Base-by-base conservation (phyloP, 2,113 vertebrate genomes). In the Eretmochelys imbricata region DNA sequence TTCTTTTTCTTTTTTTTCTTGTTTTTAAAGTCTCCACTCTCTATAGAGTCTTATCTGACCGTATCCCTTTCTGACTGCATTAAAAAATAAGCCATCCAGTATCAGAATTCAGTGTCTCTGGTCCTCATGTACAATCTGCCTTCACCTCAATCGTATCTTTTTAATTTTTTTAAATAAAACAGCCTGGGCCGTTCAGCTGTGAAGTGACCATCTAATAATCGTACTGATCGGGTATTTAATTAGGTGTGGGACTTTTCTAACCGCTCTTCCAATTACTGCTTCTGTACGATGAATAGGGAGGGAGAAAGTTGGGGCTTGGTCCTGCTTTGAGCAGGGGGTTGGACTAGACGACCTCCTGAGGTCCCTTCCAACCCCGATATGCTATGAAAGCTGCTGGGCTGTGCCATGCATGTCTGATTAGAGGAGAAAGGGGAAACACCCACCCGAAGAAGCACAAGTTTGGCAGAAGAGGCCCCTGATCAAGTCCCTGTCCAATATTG, bases 171-270 rank as follows among this genome's bases (percentile, higher is more conserved):
- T 59, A 29, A 59, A 59, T 29, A 59, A 5, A 54, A 55, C 29
- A 10, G 48, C 82, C 62, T 55, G 50, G 3, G 89, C 78, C 92
- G 88, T 38, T 95, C 69, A 81, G 83, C 89, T 81, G 62, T 86
- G 78, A 92, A 94, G 11, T 42, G 80, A 1, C 79, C 78, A 10
- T 55, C 85, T 93, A 59, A 87, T 85, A 85, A 38, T 85, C 48
- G 91, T 84, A 81, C 90, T 95, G 90, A 91, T 89, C 95, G 88
- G 38, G 83, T 38, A 51, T 75, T 93, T 94, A 93, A 96, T 96
- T 96, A 92, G 94, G 17, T 89, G 46, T 22, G 78, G 51, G 72
- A 8, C 89, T 82, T 84, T 53, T 80, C 53, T 65, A 54, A 81
- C 20, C 48, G 13, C 4, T 42, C 27, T 81, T 76, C 38, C 89